A percentile compares a stretch with the other conserved stretches of the same genome.
These are phyloP conservation scores for Epizoanthus stellaris DNA, from an alignment of 92 coral and sea anemone species.

Conservation along the genomic window DNA sequence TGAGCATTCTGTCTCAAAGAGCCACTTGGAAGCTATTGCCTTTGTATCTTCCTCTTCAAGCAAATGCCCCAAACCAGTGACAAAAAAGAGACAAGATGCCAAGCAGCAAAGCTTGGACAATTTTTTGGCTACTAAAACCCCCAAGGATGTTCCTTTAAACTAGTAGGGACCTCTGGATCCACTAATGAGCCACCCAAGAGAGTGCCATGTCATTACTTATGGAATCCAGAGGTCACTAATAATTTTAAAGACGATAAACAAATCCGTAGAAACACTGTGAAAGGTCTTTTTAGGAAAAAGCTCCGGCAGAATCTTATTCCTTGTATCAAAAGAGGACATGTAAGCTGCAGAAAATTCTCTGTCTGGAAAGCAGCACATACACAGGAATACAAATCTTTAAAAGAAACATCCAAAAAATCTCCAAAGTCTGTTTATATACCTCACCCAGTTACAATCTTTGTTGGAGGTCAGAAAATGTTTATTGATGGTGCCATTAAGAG, in stretches of 20 bases:
- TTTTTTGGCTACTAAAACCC: constrained; percentile 6
- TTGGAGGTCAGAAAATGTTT: constrained; percentile 23
- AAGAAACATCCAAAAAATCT: constrained; percentile 9
- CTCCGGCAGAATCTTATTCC: neutral
- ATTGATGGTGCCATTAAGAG: constrained; percentile 51
- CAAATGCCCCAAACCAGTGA: neutral
- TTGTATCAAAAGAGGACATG: constrained; percentile 40
- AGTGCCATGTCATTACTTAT: constrained; percentile 36
- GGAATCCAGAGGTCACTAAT: constrained; percentile 65
- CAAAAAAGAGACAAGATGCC: constrained; percentile 2
- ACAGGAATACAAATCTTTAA: neutral
- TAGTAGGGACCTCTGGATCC: constrained; percentile 50
- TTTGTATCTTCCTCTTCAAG: constrained; percentile 19
- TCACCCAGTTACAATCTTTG: neutral
- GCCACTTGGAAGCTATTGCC: constrained; percentile 47
- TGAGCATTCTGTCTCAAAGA: constrained; percentile 31
- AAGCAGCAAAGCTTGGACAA: constrained; percentile 13
- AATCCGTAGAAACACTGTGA: constrained; percentile 38
- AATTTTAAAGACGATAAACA: constrained; percentile 43
- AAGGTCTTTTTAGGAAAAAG: constrained; percentile 18
- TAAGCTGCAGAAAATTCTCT: neutral
- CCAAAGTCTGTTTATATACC: constrained; percentile 42
- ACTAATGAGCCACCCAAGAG: neutral
- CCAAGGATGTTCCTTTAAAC: constrained; percentile 52
- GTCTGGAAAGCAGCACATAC: constrained; percentile 47